phyloP scores from a whole-genome alignment of 2,888 invertebrate species.

The Polydrusus tereticollis region DNA sequence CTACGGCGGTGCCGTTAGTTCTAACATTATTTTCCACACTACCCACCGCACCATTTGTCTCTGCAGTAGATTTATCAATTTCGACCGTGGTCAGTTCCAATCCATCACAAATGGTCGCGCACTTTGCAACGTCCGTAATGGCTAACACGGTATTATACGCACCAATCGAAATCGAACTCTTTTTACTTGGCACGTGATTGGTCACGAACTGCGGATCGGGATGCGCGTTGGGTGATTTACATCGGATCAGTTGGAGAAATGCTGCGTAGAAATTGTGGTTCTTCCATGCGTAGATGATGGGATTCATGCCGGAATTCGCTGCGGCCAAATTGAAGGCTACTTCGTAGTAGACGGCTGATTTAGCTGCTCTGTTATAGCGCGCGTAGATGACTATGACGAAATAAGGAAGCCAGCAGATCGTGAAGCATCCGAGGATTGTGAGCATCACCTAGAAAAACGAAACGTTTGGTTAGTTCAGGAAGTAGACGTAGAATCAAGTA shows the following conservation, averaged over 20 bases:
- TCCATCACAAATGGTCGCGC: constrained; percentile 58
- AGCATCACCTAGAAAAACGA: constrained; percentile 77
- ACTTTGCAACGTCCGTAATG: constrained; percentile 65
- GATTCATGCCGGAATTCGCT: constrained; percentile 85
- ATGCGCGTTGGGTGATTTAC: constrained; percentile 72
- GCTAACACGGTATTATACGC: constrained; percentile 11
- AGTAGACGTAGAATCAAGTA: not conserved
- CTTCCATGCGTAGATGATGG: constrained; percentile 89
- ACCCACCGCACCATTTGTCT: not conserved
- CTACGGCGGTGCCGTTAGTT: constrained; percentile 58
- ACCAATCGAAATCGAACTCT: constrained; percentile 63
- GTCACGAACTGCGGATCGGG: constrained; percentile 61
- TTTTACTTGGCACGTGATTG: constrained; percentile 71
- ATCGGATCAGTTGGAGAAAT: constrained; percentile 77
- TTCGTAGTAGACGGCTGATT: constrained; percentile 60
- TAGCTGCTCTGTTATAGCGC: constrained; percentile 53
- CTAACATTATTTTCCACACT: not conserved
- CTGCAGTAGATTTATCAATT: not conserved
- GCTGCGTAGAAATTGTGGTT: constrained; percentile 82
- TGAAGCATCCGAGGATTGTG: constrained; percentile 83
- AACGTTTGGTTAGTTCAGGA: not conserved
- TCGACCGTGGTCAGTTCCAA: constrained; percentile 16
- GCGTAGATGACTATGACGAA: constrained; percentile 71
- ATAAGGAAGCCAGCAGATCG: constrained; percentile 86
- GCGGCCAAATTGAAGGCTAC: constrained; percentile 75